Evolutionary conservation across 53 echinoderm and acorn worm genomes (phyloP).

Genomic region (Astropecten irregularis): DNA sequence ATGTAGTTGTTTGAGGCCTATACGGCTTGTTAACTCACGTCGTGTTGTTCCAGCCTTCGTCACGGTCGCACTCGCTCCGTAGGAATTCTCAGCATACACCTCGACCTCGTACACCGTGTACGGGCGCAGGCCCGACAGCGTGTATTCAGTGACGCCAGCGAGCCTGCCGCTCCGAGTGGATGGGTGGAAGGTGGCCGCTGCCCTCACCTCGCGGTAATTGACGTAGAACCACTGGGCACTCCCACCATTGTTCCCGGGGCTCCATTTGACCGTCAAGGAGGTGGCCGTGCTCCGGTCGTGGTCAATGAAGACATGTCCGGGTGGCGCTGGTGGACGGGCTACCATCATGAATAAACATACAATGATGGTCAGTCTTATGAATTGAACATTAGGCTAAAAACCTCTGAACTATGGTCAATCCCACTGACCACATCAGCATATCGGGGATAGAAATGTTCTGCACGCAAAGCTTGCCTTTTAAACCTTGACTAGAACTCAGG

Average conservation of each 20-base stretch:
- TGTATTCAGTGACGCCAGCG: background rate
- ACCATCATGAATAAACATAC: too few relatives aligned
- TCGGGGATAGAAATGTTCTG: too few relatives aligned
- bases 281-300: background rate
- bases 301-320: background rate
- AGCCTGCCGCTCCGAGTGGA: background rate
- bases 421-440: too few relatives aligned
- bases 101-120: conserved; percentile 26
- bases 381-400: too few relatives aligned
- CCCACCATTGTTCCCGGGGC: conserved; percentile 24
- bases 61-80: background rate
- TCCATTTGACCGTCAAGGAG: background rate
- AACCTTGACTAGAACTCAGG: too few relatives aligned
- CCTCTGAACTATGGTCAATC: too few relatives aligned
- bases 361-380: too few relatives aligned
- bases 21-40: too few relatives aligned
- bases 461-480: too few relatives aligned
- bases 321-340: background rate
- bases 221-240: conserved; percentile 25
- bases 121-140: background rate
- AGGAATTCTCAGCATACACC: conserved; percentile 5
- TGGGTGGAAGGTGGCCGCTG: background rate
- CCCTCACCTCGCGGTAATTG: conserved; percentile 4
- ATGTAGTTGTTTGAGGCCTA: too few relatives aligned
- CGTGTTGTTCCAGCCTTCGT: background rate